These are phyloP conservation scores for Thereuonema tuberculata DNA, from an alignment of 1,140 invertebrate genomes.

Conservation along the genomic window DNA sequence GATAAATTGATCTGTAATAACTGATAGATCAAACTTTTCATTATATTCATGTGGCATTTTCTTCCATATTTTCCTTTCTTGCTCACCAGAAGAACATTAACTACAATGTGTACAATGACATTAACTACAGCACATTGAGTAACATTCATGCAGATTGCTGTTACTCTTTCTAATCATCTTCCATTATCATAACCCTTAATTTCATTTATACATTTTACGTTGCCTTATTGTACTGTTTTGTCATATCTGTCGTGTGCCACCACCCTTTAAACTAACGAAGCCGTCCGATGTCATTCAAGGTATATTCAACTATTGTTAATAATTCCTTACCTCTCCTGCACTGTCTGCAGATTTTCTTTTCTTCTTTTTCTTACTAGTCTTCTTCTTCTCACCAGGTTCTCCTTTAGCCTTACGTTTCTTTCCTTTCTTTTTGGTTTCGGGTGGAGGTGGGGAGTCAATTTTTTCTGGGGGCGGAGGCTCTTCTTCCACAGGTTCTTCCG, in stretches of 20 bases:
- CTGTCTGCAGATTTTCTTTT: slow-evolving; percentile 79
- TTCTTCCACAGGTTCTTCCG: not conserved
- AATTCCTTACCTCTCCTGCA: slow-evolving; percentile 33
- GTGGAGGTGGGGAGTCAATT: slow-evolving; percentile 1
- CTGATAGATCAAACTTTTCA: not conserved
- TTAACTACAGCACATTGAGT: too few relatives aligned
- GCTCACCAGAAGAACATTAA: too few relatives aligned
- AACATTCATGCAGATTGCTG: too few relatives aligned
- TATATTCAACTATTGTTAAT: not conserved
- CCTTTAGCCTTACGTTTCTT: slow-evolving; percentile 78
- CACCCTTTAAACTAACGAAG: not conserved
- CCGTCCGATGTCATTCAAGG: not conserved
- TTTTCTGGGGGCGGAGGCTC: slow-evolving; percentile 7
- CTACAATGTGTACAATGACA: too few relatives aligned
- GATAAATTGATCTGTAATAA: too few relatives aligned
- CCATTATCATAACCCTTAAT: not conserved
- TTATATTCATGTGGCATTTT: too few relatives aligned
- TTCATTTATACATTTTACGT: too few relatives aligned
- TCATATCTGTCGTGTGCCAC: not conserved
- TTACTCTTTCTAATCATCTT: too few relatives aligned
- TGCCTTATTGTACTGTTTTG: too few relatives aligned
- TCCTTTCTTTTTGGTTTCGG: slow-evolving; percentile 61
- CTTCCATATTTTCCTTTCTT: too few relatives aligned
- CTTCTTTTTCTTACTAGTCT: slow-evolving; percentile 81
- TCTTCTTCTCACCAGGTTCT: slow-evolving; percentile 44